phyloP scores from a whole-genome alignment of 2,113 vertebrate species.

The Saccopteryx leptura region DNA sequence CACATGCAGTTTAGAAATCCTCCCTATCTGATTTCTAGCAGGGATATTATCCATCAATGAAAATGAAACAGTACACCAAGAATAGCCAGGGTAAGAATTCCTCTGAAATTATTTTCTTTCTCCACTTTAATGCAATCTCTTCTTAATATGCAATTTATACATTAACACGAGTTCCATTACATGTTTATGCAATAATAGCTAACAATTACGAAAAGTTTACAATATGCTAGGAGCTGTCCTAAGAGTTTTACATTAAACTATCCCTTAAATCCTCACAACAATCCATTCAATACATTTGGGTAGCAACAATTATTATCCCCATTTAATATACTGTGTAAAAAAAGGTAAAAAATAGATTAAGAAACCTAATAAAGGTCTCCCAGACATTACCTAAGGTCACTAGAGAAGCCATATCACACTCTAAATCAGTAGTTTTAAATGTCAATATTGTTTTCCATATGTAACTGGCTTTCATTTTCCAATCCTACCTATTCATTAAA shows the following conservation, averaged over 20 bases:
- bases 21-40: background rate
- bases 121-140: conserved; percentile 1
- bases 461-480: background rate
- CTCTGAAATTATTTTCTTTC: conserved; percentile 52
- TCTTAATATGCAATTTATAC: conserved; percentile 46
- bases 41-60: background rate
- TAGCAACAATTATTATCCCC: background rate
- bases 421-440: background rate
- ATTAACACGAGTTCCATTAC: conserved; percentile 28
- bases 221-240: background rate
- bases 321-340: conserved; percentile 30
- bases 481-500: background rate
- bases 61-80: conserved; percentile 24
- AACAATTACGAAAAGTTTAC: conserved; percentile 32
- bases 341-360: conserved; percentile 8
- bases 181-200: conserved; percentile 29
- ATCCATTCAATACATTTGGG: background rate
- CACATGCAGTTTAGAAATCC: conserved; percentile 24
- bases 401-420: background rate
- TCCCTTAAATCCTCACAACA: conserved; percentile 1
- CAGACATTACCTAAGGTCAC: background rate
- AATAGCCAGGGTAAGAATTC: background rate
- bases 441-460: background rate
- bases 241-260: conserved; percentile 11
- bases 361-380: background rate